Base-by-base conservation (phyloP, 1,140 invertebrate species). In the Habropoda laboriosa region DNA sequence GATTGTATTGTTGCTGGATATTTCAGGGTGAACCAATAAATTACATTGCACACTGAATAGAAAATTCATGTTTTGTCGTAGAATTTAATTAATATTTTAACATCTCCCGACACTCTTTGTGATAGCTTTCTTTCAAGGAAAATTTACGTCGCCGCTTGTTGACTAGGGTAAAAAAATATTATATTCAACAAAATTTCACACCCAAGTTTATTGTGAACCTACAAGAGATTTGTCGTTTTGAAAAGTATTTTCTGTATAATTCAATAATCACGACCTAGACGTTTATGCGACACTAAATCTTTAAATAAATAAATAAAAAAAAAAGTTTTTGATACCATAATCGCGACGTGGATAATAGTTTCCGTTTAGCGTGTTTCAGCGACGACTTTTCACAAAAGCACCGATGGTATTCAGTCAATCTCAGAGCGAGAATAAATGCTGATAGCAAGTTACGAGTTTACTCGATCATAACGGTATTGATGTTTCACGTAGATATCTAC, bases 401-500 rank as follows among this genome's bases (percentile, higher is more conserved):
- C 5, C 32, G 16, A 8, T 1, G 1, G 16, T 47, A 38, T 47
- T 60, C 42, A 30, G 21, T 18, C 30, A 49, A 38, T 49, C 16
- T 32, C 6, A 5, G 35, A 73, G 38, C 6, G 21, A 12, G 24
- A 75, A 42, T 12, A 27, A 12, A 57, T 21, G 27, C 4, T 12
- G 63, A 57, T 10, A 16, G 0, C 16, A 12, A 47, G 30, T 57
- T 35, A 38, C 16, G 38, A 27, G 51, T 40, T 63, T 24, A 32
- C 30, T 8, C 3, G 35, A 27, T 13, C n/a, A 21, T 51, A 49
- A 30, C 7, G 16, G n/a, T 12, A 8, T 24, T 18, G 38, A 51
- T 51, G 45, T 64, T 64, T 64, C 24, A 27, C 35, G 18, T 74
- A 40, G 24, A 38, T 35, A 64, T 64, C 40, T 40, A 38, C 49